Base-by-base conservation (phyloP, 2,797 vertebrate genomes). In the Adrianichthys oophorus region DNA sequence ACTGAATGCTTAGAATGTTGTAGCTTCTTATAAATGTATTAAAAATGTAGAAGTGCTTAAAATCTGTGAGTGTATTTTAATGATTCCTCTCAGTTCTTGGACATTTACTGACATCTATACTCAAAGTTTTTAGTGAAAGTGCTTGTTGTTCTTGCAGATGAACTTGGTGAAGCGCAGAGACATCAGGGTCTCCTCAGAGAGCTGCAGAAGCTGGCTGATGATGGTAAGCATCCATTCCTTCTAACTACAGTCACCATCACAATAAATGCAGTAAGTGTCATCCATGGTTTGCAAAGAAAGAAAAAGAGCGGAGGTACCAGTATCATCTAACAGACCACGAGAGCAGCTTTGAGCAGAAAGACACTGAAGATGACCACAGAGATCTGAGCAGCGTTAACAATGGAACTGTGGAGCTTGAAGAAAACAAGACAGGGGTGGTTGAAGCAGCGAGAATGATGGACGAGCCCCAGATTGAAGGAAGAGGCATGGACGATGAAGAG, bases 131-230 rank as follows among this genome's bases (percentile, higher is more conserved):
- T 2, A 12, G 32, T 37, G 32, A 37, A 37, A 37, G 12, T 37
- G 32, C 32, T 58, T 40, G 15, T n/a, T n/a, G n/a, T 41, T 61
- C 37, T 56, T 65, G 32, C 85, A 92, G 91, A 89, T 48, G 89
- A 90, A 47, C 86, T 93, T 4, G 76, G 88, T 54, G 87, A 89
- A 7, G 79, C 84, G 53, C 79, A 92, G 47, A 83, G 90, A 48
- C 92, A 92, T 15, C 90, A 90, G 16, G 89, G 89, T 52, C 78
- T 93, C 19, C 87, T 94, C 56, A 83, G 56, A n/a, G 92, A 94
- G 68, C 86, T 94, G 67, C 89, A 93, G 83, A 89, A 84, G 21
- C 79, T 93, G 21, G 85, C 90, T 6, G 80, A 85, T 8, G 66
- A 85, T 26, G 92, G 92, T 94, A 62, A 0, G 19, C 14, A 23